Percentiles rank a stretch among this genome's conserved stretches.
These are phyloP conservation scores for Pangasius larnaudii DNA, from an alignment of 2,797 vertebrate species.

Conservation along the genomic window DNA sequence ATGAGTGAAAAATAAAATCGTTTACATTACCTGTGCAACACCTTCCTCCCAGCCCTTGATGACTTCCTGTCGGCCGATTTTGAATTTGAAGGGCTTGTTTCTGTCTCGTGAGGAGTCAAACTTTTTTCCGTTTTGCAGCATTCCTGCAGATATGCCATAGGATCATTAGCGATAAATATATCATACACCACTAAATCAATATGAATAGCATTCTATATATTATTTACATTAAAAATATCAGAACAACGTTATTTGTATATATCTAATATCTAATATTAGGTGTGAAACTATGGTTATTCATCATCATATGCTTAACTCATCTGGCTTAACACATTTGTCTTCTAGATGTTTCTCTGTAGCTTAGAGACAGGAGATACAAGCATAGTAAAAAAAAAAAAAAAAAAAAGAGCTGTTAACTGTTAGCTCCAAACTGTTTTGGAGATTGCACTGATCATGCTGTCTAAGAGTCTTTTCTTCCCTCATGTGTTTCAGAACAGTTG, in stretches of 20 bases:
- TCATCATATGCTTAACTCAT: neutral
- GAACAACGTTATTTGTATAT: neutral
- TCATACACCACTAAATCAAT: neutral
- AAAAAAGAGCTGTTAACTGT: neutral
- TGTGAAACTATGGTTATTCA: neutral
- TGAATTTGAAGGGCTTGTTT: constrained; percentile 98
- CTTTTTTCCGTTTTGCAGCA: constrained; percentile 98
- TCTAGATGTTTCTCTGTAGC: neutral
- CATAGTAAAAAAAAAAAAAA: neutral
- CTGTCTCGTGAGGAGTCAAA: constrained; percentile 98
- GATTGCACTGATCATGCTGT: neutral
- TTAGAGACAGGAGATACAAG: neutral
- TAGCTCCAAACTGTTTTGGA: too few species aligned
- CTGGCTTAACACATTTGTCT: neutral
- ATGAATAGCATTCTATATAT: neutral
- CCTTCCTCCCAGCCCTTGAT: constrained; percentile 99
- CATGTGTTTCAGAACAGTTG: too few species aligned
- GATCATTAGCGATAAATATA: neutral
- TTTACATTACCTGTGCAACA: constrained; percentile 84
- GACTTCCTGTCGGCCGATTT: constrained; percentile 92
- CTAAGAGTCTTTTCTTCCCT: neutral
- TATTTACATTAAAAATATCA: neutral
- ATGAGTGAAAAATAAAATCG: neutral
- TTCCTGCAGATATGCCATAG: constrained; percentile 76
- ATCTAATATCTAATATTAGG: neutral